Evolutionary conservation across 2,888 invertebrate genomes (phyloP), one percentile per base, ranked within the genome.

Genomic region (Drosophila maculinotata): DNA sequence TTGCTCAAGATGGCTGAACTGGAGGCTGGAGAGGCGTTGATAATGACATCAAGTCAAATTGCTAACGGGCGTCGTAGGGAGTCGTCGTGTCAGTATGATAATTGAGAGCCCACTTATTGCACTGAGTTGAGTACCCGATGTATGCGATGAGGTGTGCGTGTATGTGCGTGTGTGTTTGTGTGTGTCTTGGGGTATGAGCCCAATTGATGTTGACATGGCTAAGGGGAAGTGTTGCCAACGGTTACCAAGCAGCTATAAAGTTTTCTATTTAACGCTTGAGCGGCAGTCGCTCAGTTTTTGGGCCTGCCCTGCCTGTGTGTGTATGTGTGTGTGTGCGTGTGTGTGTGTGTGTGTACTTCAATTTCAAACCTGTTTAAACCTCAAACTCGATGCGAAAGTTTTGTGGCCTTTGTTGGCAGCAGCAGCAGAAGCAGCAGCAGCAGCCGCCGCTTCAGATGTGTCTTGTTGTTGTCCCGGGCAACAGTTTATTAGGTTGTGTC

Each of bases 241-340:
- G 79, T 47, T 69, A 69, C 79, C 25, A 38, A 62, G 52, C 59
- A 73, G 74, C 76, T 60, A 76, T 78, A 73, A 78, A 76, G 79
- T 76, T 79, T 84, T 86, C 86, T 84, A 86, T 86, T 84, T 83
- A 84, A 80, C 79, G 86, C 83, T 79, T 86, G 72, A 83, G 76
- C 69, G 71, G 57, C 59, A 68, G 38, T 53, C 62, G 30, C 26
- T 48, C 51, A 62, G 52, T 23, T 38, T 35, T 31, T 26, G 28
- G 36, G 25, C 39, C 31, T 47, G 17, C 10, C 26, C 17, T 47
- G 28, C 12, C 10, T 66, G 31, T 41, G 31, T 15, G 28, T 51
- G 26, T 25, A 12, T 66, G 45, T 36, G 30, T 36, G 14, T 60
- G 12, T 26, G 12, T 17, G 42, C n/a, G 30, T 45, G 26, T 26